Evolutionary conservation across 2,797 vertebrate species (phyloP).

Genomic region (Salmo trutta): DNA sequence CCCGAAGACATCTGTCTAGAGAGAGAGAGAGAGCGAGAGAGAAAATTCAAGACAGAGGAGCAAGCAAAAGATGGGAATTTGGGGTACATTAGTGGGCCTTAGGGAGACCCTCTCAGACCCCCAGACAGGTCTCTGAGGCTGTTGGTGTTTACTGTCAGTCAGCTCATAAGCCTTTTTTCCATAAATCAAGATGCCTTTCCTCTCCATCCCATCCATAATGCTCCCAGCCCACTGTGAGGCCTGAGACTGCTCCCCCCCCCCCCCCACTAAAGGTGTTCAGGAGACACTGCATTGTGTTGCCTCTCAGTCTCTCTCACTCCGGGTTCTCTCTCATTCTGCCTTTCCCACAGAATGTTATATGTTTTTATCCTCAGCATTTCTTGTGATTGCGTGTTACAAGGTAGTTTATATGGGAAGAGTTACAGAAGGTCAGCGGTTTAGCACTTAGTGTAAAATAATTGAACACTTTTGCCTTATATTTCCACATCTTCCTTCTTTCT

Average conservation of each 20-base stretch:
- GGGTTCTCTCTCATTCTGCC: not conserved
- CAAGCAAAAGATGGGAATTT: not conserved
- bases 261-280: not conserved
- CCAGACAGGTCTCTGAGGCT: constrained; percentile 11
- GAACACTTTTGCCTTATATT: too few relatives aligned
- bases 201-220: not conserved
- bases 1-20: not conserved
- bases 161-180: not conserved
- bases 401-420: not conserved
- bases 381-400: not conserved
- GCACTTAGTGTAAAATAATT: too few relatives aligned
- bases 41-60: constrained; percentile 23
- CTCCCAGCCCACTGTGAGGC: not conserved
- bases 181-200: not conserved
- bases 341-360: not conserved
- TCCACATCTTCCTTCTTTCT: not conserved
- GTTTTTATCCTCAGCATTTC: not conserved
- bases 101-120: not conserved
- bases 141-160: not conserved
- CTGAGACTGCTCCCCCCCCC: too few relatives aligned
- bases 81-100: not conserved
- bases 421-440: not conserved
- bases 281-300: not conserved
- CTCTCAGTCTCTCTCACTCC: not conserved
- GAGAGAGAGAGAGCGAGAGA: constrained; percentile 1